Percentiles rank a stretch among this genome's conserved stretches.
phyloP scores from a whole-genome alignment of 2,797 vertebrate species.

The Clamator glandarius region DNA sequence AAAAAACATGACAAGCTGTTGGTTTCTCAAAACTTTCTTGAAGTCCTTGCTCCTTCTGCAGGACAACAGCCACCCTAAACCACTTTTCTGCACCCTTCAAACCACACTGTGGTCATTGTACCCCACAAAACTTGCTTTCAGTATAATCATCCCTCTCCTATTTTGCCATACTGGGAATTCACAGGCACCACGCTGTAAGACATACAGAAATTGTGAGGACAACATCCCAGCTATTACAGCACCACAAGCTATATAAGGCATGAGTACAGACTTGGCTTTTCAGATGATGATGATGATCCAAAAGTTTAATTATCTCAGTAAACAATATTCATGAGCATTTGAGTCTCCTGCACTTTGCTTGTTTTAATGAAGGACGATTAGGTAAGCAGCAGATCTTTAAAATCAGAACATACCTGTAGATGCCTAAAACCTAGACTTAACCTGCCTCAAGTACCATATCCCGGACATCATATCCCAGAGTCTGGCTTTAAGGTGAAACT shows the following conservation, averaged over 20 bases:
- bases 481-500: not conserved
- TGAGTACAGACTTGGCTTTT: not conserved
- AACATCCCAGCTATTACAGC: not conserved
- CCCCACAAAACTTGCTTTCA: not conserved
- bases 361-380: not conserved
- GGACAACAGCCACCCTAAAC: not conserved
- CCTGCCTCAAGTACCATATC: not conserved
- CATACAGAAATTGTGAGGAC: not conserved
- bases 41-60: not conserved
- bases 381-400: not conserved
- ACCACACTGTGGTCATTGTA: not conserved
- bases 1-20: not conserved
- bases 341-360: not conserved
- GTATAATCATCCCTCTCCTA: not conserved
- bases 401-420: not conserved
- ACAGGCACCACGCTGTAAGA: not conserved
- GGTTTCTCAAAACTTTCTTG: not conserved
- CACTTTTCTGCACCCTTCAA: not conserved
- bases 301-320: not conserved
- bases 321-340: not conserved
- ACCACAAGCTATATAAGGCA: not conserved
- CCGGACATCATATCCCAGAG: not conserved
- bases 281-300: not conserved
- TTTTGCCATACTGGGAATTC: not conserved
- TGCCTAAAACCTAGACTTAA: not conserved